Evolutionary conservation across 1,140 invertebrate genomes (phyloP), one percentile per base, ranked within the genome.

Genomic region (Batillaria attramentaria): DNA sequence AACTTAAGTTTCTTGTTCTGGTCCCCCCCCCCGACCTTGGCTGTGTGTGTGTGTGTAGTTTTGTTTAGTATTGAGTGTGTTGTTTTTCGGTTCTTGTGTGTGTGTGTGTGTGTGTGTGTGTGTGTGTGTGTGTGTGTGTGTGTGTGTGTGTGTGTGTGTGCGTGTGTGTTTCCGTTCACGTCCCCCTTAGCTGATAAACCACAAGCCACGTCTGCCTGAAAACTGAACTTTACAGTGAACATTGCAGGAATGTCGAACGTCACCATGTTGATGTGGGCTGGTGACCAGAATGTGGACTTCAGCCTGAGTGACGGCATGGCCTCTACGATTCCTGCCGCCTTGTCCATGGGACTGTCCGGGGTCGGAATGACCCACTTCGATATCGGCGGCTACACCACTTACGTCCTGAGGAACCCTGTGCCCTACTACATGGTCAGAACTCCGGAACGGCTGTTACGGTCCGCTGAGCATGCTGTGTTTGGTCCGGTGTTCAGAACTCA

Each of bases 271-370:
- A 82, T 89, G 73, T 92, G 91, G 91, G 88, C 89, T 13, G 91
- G 91, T 8, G 91, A 92, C 74, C 91, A 92, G 80, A 91, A 91
- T 79, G 91, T 91, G 0, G 90, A 92, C 80, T 92, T 88, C 80
- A 86, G 85, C 0, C 77, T 81, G 31, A 87, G 82, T 13, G 91
- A 91, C 79, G 91, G 91, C 0, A 68, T 91, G 10, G 82, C 88
- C 0, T 89, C 91, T 2, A 89, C 88, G 8, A 85, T 92, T 4
- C 75, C 84, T 35, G 79, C 84, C 65, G 88, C 89, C 10, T 79
- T 91, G 20, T 89, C 85, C 20, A 79, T 90, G 77, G 89, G 86
- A 0, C 72, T 92, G 77, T 84, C 82, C 39, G 90, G 90, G 10
- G 87, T 88, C 43, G 89, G 90, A 2, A 79, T 91, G 10, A 91